Conservation (phyloP, 2,113 vertebrate species). For the Chauna torquata region DNA sequence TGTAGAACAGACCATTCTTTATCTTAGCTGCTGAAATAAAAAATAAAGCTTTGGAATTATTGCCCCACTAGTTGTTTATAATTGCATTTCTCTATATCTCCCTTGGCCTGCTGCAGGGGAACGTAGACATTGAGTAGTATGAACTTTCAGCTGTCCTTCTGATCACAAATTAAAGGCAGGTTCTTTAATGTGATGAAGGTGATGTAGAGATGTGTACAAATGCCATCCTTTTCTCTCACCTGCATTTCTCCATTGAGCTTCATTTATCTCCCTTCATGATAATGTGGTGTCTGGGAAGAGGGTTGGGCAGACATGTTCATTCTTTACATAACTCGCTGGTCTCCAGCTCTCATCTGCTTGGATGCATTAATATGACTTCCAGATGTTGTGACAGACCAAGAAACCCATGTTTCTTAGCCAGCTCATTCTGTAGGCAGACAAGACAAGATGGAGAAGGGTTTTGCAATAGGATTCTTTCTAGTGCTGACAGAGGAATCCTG, state of each 20-base stretch:
- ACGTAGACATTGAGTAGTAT: background rate
- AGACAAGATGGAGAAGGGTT: conserved; percentile 25
- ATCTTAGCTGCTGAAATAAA: background rate
- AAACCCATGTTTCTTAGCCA: background rate
- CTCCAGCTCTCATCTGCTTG: background rate
- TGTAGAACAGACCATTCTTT: background rate
- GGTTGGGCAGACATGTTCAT: background rate
- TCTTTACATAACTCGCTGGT: background rate
- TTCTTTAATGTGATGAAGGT: background rate
- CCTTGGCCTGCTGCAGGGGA: background rate
- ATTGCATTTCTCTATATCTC: background rate
- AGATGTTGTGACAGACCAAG: conserved; percentile 45
- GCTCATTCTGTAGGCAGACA: conserved; percentile 38
- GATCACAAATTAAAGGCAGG: background rate
- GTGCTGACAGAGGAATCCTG: conserved; percentile 18
- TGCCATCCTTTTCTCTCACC: background rate
- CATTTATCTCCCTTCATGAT: background rate
- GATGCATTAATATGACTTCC: conserved; percentile 53
- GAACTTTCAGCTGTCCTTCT: background rate
- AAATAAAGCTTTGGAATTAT: background rate
- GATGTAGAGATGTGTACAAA: background rate
- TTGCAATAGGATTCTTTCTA: conserved; percentile 23
- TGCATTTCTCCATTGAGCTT: background rate
- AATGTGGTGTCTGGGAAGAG: background rate
- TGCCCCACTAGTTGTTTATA: background rate